These are phyloP conservation scores for Varanus salvator DNA, from an alignment of 2,113 vertebrate genomes.

Conservation along the genomic window DNA sequence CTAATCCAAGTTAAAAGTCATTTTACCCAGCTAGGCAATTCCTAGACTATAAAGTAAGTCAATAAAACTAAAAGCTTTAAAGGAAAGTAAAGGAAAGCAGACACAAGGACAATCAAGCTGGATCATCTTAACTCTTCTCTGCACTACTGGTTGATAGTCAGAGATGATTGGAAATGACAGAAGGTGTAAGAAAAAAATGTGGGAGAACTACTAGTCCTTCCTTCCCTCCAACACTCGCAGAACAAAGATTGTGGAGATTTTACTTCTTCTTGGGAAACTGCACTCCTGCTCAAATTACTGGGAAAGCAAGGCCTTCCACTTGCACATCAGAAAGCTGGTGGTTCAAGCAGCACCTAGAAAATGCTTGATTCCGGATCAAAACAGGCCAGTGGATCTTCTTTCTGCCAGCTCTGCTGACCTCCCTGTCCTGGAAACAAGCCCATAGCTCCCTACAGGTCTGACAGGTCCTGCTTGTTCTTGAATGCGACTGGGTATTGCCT, in stretches of 20 bases:
- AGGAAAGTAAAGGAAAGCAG: not conserved
- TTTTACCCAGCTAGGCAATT: not conserved
- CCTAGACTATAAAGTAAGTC: not conserved
- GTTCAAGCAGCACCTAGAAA: too few relatives aligned
- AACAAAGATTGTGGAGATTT: not conserved
- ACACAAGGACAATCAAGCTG: not conserved
- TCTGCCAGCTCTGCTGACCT: too few relatives aligned
- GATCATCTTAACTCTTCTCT: not conserved
- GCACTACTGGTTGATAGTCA: not conserved
- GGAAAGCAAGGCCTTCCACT: too few relatives aligned
- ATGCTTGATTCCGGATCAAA: too few relatives aligned
- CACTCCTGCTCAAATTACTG: too few relatives aligned
- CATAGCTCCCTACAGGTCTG: too few relatives aligned
- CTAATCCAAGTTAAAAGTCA: not conserved
- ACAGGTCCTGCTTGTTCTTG: too few relatives aligned
- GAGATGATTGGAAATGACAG: not conserved
- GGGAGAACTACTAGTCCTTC: not conserved
- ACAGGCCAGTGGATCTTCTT: too few relatives aligned
- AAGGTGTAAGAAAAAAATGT: not conserved
- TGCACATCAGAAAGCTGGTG: too few relatives aligned
- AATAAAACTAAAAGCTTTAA: conserved; percentile 3
- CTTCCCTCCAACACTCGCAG: not conserved
- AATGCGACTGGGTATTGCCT: too few relatives aligned
- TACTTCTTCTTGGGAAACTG: not conserved
- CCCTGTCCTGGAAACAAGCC: too few relatives aligned